These are phyloP conservation scores for Timema cristinae DNA, from an alignment of 2,888 invertebrate species.

Conservation along the genomic window DNA sequence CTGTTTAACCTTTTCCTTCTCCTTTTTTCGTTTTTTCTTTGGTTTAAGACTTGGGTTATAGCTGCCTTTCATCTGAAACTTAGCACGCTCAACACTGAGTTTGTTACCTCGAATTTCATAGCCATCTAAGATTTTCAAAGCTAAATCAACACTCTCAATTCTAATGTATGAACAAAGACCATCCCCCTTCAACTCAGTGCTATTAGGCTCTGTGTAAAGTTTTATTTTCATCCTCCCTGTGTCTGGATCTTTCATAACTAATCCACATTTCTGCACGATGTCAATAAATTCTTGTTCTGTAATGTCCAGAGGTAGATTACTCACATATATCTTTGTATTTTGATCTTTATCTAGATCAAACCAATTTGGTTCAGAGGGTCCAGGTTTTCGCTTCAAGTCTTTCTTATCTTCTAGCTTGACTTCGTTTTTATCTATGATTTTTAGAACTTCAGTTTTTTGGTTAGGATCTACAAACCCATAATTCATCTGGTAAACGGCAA, in stretches of 20 bases:
- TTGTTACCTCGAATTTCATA: constrained; percentile 72
- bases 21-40: constrained; percentile 78
- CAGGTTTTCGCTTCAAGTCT: constrained; percentile 48
- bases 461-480: constrained; percentile 66
- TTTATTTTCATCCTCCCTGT: constrained; percentile 84
- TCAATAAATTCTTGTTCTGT: constrained; percentile 87
- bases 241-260: constrained; percentile 82
- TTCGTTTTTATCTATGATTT: constrained; percentile 38
- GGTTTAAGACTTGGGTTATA: constrained; percentile 92
- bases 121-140: constrained; percentile 88
- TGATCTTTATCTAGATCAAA: constrained; percentile 84
- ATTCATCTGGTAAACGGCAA: constrained; percentile 93
- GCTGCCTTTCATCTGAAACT: constrained; percentile 87
- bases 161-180: constrained; percentile 94
- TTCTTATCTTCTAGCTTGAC: constrained; percentile 40
- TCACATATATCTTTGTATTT: constrained; percentile 95
- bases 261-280: constrained; percentile 93
- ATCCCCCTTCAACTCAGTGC: constrained; percentile 88
- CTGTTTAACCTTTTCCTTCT: constrained; percentile 86
- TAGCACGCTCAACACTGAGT: constrained; percentile 85
- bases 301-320: constrained; percentile 82
- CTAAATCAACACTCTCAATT: constrained; percentile 90
- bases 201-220: constrained; percentile 73
- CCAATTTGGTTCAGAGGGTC: constrained; percentile 62
- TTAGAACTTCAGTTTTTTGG: constrained; percentile 32